Percentiles rank a stretch among this genome's conserved stretches.
Conservation (phyloP, 1,140 invertebrate species). For the Dreissena rostriformis region DNA sequence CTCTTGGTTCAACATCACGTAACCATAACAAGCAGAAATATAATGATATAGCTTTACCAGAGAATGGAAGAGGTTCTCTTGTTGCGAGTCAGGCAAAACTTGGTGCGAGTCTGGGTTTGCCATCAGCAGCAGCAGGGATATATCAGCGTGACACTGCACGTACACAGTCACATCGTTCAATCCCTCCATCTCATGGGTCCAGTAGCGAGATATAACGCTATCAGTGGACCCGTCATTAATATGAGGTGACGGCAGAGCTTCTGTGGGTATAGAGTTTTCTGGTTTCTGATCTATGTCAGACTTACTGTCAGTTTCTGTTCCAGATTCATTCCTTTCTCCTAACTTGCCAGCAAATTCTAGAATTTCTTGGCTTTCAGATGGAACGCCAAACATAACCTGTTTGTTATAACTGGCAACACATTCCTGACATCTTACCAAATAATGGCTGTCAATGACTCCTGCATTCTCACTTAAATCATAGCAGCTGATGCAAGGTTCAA, state of each 20-base stretch:
- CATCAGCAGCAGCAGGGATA: conserved; percentile 52
- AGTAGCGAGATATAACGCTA: conserved; percentile 42
- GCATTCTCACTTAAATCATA: conserved; percentile 6
- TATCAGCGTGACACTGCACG: conserved; percentile 54
- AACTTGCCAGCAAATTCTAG: conserved; percentile 11
- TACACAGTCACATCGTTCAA: conserved; percentile 52
- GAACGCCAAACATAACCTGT: conserved; percentile 25
- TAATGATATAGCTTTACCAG: conserved; percentile 16
- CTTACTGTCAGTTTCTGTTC: conserved; percentile 26
- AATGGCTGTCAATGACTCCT: background rate
- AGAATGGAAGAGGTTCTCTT: conserved; percentile 44
- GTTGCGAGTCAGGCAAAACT: conserved; percentile 16
- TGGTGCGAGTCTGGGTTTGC: conserved; percentile 37
- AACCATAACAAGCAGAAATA: no score
- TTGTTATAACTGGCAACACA: conserved; percentile 4
- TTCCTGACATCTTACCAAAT: conserved; percentile 19
- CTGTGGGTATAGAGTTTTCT: background rate
- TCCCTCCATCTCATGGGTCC: conserved; percentile 54
- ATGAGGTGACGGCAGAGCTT: conserved; percentile 7
- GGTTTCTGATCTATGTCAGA: conserved; percentile 1
- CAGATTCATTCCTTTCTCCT: conserved; percentile 34
- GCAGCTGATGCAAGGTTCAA: conserved; percentile 51
- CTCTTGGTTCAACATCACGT: no score
- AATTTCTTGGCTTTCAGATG: conserved; percentile 31
- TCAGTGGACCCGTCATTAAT: conserved; percentile 39